These are phyloP conservation scores for Erpobdella octoculata DNA, from an alignment of 2,888 invertebrate genomes.

Conservation along the genomic window DNA sequence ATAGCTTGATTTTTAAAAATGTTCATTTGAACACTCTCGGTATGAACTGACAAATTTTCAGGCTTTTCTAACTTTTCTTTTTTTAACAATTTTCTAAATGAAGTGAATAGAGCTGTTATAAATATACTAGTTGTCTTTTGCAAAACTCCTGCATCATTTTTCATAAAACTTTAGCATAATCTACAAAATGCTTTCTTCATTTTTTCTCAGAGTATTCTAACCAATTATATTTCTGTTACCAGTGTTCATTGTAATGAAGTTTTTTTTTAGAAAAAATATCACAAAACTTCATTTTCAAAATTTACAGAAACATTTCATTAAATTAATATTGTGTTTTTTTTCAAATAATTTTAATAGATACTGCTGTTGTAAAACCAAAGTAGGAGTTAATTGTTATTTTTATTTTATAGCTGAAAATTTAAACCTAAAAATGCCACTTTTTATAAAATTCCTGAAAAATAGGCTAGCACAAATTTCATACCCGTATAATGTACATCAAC, in stretches of 20 bases:
- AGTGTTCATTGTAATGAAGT: not conserved
- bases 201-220: not conserved
- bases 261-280: not conserved
- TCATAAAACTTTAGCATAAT: not conserved
- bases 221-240: not conserved
- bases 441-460: no score
- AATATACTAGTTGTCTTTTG: not conserved
- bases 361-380: not conserved
- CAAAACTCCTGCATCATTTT: slow-evolving; percentile 5
- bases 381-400: not conserved
- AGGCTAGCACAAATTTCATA: no score
- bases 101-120: not conserved
- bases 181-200: not conserved
- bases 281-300: not conserved
- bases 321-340: not conserved
- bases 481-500: no score
- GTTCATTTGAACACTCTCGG: no score
- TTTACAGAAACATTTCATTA: not conserved
- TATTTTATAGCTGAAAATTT: not conserved
- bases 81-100: not conserved
- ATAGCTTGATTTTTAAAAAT: no score
- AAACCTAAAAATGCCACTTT: no score
- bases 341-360: slow-evolving; percentile 1
- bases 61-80: no score
- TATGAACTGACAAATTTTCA: no score